phyloP scores from a whole-genome alignment of 2,888 invertebrate genomes.

The Himalopsyche tibetana region DNA sequence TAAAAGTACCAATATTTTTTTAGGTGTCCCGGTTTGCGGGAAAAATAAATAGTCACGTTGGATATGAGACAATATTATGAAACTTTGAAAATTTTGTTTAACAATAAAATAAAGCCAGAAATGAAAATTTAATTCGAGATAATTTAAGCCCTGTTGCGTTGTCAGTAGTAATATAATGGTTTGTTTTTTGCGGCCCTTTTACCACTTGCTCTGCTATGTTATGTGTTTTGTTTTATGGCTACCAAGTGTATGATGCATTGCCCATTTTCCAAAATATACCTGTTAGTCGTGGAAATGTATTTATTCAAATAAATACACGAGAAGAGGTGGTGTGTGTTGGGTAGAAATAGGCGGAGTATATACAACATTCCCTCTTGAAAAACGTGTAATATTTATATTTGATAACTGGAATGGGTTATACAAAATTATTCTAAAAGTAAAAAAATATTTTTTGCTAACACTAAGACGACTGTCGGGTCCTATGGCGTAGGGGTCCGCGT shows the following conservation, averaged over 20 bases:
- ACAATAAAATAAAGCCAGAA: too few species aligned
- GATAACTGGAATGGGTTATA: too few species aligned
- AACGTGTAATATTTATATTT: neutral
- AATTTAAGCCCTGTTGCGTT: constrained; percentile 57
- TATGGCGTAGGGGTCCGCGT: too few species aligned
- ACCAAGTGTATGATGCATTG: constrained; percentile 49
- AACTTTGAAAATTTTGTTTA: too few species aligned
- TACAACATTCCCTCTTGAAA: neutral
- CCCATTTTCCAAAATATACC: constrained; percentile 44
- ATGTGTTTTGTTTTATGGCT: constrained; percentile 56
- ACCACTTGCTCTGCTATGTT: constrained; percentile 45
- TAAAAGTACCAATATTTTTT: too few species aligned
- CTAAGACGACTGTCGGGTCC: too few species aligned
- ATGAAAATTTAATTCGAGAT: constrained; percentile 12
- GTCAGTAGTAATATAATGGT: constrained; percentile 58
- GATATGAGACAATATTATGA: too few species aligned
- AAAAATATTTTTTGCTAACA: too few species aligned
- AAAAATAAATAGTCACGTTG: too few species aligned
- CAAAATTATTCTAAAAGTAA: too few species aligned
- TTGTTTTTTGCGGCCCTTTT: constrained; percentile 57
- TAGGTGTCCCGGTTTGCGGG: too few species aligned
- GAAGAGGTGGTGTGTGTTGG: neutral
- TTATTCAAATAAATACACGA: constrained; percentile 37
- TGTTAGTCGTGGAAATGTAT: constrained; percentile 29
- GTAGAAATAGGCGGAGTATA: neutral